Evolutionary conservation across 2,797 vertebrate genomes (phyloP), one percentile per base, ranked within the genome.

Genomic region (Telmatherina bonti): DNA sequence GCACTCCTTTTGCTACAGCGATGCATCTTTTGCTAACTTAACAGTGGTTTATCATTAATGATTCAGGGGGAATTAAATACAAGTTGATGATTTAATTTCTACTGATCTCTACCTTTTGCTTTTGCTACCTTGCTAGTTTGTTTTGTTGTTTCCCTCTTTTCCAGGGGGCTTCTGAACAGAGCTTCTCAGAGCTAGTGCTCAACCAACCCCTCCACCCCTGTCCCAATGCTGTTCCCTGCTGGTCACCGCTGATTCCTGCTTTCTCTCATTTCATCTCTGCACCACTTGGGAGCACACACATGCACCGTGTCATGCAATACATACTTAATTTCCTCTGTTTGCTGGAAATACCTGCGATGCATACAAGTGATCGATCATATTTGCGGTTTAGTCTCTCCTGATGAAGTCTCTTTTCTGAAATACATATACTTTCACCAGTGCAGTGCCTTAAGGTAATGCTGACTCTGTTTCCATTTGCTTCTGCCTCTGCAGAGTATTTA

Each of bases 221-320:
- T 94, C 96, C 95, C 95, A 94, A 94, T 93, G 95, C 95, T 90
- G 88, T 93, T 93, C 93, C 94, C 95, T 94, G 95, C 95, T 94
- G 91, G 89, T 90, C 86, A 89, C 81, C 82, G 85, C 91, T 96
- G 95, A 96, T 93, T 94, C 95, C 96, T 93, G 97, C 97, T 98
- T 97, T 95, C 96, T 97, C 91, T 96, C 96, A 97, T 97, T 96
- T 96, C 96, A 96, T 95, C 95, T 96, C 95, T 90, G 83, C 86
- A 72, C 86, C 88, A 79, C 83, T 91, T 91, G 88, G 91, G 86
- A 88, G 66, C 78, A 31, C 60, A 77, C 62, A 74, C 74, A 76
- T 22, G 81, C 80, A 87, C 77, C 65, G 69, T 83, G 69, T 70
- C 59, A 66, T 53, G 27, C 51, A 55, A 51, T 38, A 54, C 45